Conservation (phyloP, 2,113 vertebrate species). For the Cyanoderma ruficeps region DNA sequence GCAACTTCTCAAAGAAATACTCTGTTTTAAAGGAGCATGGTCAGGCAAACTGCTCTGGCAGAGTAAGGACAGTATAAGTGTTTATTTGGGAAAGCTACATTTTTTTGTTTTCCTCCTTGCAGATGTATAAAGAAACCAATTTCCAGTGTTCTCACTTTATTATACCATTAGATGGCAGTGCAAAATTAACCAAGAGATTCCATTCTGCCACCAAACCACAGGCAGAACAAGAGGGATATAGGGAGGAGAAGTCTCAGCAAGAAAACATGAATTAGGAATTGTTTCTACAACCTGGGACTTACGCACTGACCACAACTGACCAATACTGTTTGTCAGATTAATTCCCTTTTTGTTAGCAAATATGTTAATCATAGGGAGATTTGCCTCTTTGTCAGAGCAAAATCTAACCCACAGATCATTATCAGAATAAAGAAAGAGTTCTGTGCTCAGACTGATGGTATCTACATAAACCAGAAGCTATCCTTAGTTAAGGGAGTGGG, state of each 20-base stretch:
- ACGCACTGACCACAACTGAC: background rate
- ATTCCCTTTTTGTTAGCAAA: background rate
- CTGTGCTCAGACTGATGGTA: background rate
- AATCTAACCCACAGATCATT: background rate
- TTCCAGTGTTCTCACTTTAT: background rate
- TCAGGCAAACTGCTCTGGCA: background rate
- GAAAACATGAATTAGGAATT: background rate
- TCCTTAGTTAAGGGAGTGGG: background rate
- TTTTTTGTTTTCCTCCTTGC: background rate
- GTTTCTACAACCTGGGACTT: background rate
- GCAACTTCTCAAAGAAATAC: background rate
- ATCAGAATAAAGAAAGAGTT: background rate
- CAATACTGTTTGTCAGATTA: background rate
- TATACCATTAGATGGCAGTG: conserved; percentile 58
- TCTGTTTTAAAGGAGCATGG: background rate
- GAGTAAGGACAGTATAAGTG: background rate
- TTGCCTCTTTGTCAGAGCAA: background rate
- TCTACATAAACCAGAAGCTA: background rate
- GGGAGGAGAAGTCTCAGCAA: background rate
- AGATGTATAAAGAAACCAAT: background rate
- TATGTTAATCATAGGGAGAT: background rate
- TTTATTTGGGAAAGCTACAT: background rate
- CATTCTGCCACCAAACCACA: background rate
- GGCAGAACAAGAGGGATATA: background rate
- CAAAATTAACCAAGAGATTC: background rate